Conservation (phyloP, 2,888 invertebrate species). For the Mesochorus sp. region DNA sequence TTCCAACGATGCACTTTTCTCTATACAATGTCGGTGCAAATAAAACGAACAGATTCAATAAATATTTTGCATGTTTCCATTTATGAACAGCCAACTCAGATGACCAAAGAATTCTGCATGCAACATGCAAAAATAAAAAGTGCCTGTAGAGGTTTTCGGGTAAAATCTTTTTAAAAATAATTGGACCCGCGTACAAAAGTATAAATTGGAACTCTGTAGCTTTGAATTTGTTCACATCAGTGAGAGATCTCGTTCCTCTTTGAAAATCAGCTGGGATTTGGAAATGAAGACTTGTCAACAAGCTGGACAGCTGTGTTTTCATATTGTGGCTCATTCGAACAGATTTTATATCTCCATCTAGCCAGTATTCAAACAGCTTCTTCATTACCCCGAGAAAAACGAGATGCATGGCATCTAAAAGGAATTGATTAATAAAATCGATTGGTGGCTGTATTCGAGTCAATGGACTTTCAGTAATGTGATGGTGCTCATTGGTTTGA, state of each 20-base stretch:
- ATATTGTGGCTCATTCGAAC: conserved; percentile 7
- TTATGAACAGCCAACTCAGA: conserved; percentile 14
- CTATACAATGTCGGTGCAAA: conserved; percentile 33
- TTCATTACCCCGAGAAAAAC: conserved; percentile 35
- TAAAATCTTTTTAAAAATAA: conserved; percentile 19
- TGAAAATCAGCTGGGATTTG: conserved; percentile 34
- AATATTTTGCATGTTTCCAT: conserved; percentile 12
- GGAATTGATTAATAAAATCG: conserved; percentile 32
- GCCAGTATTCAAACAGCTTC: conserved; percentile 25
- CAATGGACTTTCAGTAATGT: too few species aligned
- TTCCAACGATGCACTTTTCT: conserved; percentile 24
- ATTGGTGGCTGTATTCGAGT: conserved; percentile 6
- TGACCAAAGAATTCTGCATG: conserved; percentile 35
- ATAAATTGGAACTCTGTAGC: conserved; percentile 38
- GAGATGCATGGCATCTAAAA: conserved; percentile 39
- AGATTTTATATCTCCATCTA: conserved; percentile 6
- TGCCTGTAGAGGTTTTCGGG: neutral
- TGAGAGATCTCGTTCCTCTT: conserved; percentile 22
- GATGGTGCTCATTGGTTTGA: too few species aligned
- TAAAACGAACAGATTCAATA: conserved; percentile 14
- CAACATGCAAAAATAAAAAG: conserved; percentile 11
- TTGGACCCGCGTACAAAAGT: conserved; percentile 26
- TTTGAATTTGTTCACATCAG: conserved; percentile 35
- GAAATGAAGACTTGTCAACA: conserved; percentile 10
- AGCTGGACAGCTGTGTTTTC: conserved; percentile 1